Evolutionary conservation across 2,888 invertebrate genomes (phyloP).

Genomic region (Sepioteuthis lessoniana): DNA sequence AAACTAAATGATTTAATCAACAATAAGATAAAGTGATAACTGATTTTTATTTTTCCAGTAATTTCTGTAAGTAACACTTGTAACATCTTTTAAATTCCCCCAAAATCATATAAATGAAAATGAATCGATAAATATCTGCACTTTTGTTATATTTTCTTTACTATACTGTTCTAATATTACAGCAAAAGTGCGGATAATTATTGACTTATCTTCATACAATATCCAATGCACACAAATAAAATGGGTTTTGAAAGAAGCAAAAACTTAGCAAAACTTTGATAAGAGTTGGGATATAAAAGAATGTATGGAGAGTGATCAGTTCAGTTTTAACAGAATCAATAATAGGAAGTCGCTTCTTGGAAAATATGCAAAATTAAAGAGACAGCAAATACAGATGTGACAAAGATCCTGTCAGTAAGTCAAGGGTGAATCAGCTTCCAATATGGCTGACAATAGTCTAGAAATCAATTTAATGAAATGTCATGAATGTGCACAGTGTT

Average conservation of each 20-base stretch:
- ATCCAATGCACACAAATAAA: too few species aligned
- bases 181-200: too few species aligned
- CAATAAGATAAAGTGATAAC: too few species aligned
- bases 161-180: too few species aligned
- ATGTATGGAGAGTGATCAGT: background rate
- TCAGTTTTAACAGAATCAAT: background rate
- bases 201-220: too few species aligned
- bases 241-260: background rate
- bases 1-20: too few species aligned
- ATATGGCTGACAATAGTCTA: background rate
- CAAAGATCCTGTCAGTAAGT: constrained; percentile 33
- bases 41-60: too few species aligned
- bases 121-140: too few species aligned
- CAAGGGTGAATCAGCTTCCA: background rate
- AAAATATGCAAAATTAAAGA: background rate
- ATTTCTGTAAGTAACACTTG: too few species aligned
- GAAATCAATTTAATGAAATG: constrained; percentile 33
- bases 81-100: too few species aligned
- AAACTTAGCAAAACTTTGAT: background rate
- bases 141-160: too few species aligned
- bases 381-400: background rate
- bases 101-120: too few species aligned
- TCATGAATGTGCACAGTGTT: background rate
- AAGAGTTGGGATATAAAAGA: background rate
- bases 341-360: background rate